Base-by-base conservation (phyloP, 2,113 vertebrate genomes). In the Clinocottus analis region DNA sequence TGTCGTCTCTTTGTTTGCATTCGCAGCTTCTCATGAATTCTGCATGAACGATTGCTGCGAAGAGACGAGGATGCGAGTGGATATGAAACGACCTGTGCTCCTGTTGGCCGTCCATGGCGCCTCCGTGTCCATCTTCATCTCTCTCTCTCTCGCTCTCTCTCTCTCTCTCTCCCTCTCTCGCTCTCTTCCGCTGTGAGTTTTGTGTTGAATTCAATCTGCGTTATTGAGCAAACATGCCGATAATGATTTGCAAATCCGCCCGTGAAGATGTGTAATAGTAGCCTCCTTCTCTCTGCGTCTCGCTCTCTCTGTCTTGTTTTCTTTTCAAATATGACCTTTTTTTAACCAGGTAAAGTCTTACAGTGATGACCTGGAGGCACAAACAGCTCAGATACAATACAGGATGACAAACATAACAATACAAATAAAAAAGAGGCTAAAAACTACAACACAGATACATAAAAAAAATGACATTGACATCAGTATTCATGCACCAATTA, bases 1-100 rank as follows among this genome's bases (percentile, higher is more conserved):
- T 77, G 60, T 63, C 47, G 58, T 62, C 23, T 79, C 63, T 72
- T 82, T 1, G 31, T 88, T 67, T 67, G 82, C 80, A 82, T 85
- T 61, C 61, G 55, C 51, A 35, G 73, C 61, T 72, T 80, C 80
- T 82, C 62, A 65, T 79, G 35, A 59, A 61, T 78, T 70, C 79
- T 87, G 45, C 56, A 58, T 70, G 19, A 67, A 35, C 72, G 45
- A 59, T 12, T 23, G 63, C 65, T 25, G 59, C 19, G 58, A 64
- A 75, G 47, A 29, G 59, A 63, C n/a, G 56, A 27, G 45, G 37
- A 53, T 66, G 55, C 27, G 63, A 29, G 47, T 77, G 47, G 67
- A 33, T 64, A 31, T 79, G 51, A 78, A 75, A 73, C 85, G 45
- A 33, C 29, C 70, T 43, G 63, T 33, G 65, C 60, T 73, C 47